Base-by-base conservation (phyloP, 2,888 invertebrate species). In the Melanostoma mellinum region DNA sequence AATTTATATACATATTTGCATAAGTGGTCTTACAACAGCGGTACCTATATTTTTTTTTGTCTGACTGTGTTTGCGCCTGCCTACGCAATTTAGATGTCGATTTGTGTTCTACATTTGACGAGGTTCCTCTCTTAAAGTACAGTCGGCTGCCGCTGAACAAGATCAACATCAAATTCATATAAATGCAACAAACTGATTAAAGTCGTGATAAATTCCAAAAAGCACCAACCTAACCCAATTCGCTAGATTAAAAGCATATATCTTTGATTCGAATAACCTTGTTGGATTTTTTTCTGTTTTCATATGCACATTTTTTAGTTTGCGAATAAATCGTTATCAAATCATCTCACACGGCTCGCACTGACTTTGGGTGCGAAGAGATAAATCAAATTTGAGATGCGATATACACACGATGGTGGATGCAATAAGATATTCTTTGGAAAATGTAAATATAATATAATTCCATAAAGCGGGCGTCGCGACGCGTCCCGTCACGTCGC, bases 141-240 rank as follows among this genome's bases (percentile, higher is more conserved):
- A 35, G 30, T 50, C 61, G 55, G 67, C 35, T 72, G 20, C 20
- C 20, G 20, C 20, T 72, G 61, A 80, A 30, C 75, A 60, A 71
- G 76, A 73, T 82, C 48, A 60, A 68, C 63, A 69, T 50, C 48
- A 58, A 72, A 74, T 74, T 36, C 73, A 68, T 82, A 68, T 77
- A 72, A 35, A 53, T 40, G 50, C 50, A 38, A 6, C 38, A 46
- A 63, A 50, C 68, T 84, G 78, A 82, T 82, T 78, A 69, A 55
- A 69, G 48, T 52, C 30, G 33, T 46, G 46, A 35, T 48, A 56
- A 72, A 67, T 81, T 77, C 65, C 71, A 48, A 67, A 63, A 80
- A 71, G 38, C 77, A 75, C 67, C 71, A 75, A 71, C 75, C 84
- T 84, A 80, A 85, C 84, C 84, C 71, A 85, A 80, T 80, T 84